These are phyloP conservation scores for Acanthosoma haemorrhoidale DNA, from an alignment of 2,888 invertebrate genomes.

Conservation along the genomic window DNA sequence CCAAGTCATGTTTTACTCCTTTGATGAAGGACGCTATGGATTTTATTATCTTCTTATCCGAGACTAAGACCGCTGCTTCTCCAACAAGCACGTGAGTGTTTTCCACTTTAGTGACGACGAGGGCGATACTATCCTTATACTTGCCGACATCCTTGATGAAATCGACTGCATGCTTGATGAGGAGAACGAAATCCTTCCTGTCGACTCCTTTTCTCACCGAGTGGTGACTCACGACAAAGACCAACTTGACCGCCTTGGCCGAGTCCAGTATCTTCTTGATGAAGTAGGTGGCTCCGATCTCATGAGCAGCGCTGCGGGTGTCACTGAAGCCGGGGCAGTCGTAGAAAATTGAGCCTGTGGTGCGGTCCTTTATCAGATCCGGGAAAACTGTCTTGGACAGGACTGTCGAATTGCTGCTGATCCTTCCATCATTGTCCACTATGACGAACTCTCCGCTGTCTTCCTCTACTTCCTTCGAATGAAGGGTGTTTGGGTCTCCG, in stretches of 20 bases:
- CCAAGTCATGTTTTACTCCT: neutral
- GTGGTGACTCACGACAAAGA: constrained; percentile 4
- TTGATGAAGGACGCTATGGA: neutral
- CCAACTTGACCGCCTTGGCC: neutral
- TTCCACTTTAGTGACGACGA: constrained; percentile 17
- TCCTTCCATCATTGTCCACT: neutral
- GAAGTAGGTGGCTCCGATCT: constrained; percentile 15
- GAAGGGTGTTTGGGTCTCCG: neutral
- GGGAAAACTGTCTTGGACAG: constrained; percentile 13
- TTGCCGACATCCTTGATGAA: neutral
- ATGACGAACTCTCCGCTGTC: neutral
- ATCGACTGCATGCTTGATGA: neutral
- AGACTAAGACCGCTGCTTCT: neutral
- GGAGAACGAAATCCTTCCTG: neutral
- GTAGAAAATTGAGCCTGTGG: neutral
- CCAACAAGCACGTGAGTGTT: neutral
- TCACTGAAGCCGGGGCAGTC: constrained; percentile 19
- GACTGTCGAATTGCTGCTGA: neutral
- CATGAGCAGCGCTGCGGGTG: constrained; percentile 16
- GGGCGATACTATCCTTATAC: constrained; percentile 9
- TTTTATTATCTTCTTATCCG: neutral
- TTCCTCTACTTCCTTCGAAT: neutral
- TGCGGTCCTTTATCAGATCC: neutral
- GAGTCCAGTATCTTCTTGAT: constrained; percentile 5
- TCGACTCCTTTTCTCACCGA: neutral